Base-by-base conservation (phyloP, 2,888 invertebrate genomes). In the Melangyna quadrimaculata region DNA sequence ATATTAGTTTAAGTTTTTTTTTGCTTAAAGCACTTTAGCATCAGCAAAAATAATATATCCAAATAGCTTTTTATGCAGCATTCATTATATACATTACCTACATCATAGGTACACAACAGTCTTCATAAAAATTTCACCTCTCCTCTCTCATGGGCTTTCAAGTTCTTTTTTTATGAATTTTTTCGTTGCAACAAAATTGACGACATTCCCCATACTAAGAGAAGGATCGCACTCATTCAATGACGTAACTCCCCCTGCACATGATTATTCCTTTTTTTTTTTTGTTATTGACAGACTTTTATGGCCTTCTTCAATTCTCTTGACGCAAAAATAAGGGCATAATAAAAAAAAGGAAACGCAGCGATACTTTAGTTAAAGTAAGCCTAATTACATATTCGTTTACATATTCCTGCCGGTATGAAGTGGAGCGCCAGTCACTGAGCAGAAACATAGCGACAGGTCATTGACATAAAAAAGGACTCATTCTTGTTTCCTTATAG, bases 381-480 rank as follows among this genome's bases (percentile, higher is more conserved):
- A 51, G 61, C 51, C 51, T 73, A 51, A 61, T 73, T 51, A 48
- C 27, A 37, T 63, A 37, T 65, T 19, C 55, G 27, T 53, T 65
- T 65, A 65, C 63, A 57, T 37, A 35, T 37, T 17, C 40, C 10
- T 37, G 65, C 43, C 35, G 40, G 6, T 29, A 35, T 37, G 14
- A 17, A 59, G 59, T 63, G 61, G 45, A 78, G 53, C 48, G 43
- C 53, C 61, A 59, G 63, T 63, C 59, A 63, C 53, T 51, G 51
- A 69, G 24, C 22, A 27, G 27, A 71, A 24, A 45, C 67, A 67
- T 6, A 67, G 22, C n/a, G 67, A 32, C 67, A 70, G 83, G 63
- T 83, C 83, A 73, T 83, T 83, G 83, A 71, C 83, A 74, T 65
- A 74, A 43, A 83, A 78, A 70, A 55, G 63, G 65, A 65, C 55